A percentile compares a stretch with the other conserved stretches of the same genome.
phyloP scores from a whole-genome alignment of 2,113 vertebrate genomes.

The Dinomys branickii region DNA sequence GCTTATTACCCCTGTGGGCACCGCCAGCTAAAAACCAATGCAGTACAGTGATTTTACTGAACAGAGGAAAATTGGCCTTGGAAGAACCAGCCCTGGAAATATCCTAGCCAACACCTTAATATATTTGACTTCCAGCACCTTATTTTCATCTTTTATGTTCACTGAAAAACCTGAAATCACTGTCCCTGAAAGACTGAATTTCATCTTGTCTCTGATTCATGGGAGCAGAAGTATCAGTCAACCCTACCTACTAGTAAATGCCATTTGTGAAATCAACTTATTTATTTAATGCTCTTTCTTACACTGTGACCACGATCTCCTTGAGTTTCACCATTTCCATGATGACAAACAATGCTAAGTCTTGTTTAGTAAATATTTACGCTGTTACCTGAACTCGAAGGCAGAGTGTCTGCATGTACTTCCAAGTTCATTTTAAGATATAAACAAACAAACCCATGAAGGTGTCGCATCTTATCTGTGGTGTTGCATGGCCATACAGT shows the following conservation, averaged over 20 bases:
- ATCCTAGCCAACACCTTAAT: background rate
- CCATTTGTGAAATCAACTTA: constrained; percentile 72
- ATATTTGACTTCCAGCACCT: background rate
- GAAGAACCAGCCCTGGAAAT: background rate
- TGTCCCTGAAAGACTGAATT: background rate
- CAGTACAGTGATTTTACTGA: background rate
- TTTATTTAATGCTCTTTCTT: constrained; percentile 77
- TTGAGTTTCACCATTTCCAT: constrained; percentile 64
- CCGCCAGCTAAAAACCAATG: background rate
- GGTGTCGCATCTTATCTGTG: constrained; percentile 85
- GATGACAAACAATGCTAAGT: constrained; percentile 79
- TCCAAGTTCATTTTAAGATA: constrained; percentile 86
- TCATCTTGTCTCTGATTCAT: constrained; percentile 67
- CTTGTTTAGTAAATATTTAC: constrained; percentile 85
- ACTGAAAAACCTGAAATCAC: background rate
- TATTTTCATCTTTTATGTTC: constrained; percentile 26
- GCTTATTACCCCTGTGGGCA: fast-evolving
- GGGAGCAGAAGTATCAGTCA: background rate
- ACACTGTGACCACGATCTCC: constrained; percentile 39
- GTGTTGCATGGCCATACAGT: constrained; percentile 91
- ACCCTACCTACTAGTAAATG: background rate
- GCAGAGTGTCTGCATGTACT: constrained; percentile 88
- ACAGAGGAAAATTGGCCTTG: background rate
- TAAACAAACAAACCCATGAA: constrained; percentile 89
- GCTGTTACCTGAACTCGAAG: constrained; percentile 85